Conservation (phyloP, 2,888 invertebrate species). For the Margaritifera margaritifera region DNA sequence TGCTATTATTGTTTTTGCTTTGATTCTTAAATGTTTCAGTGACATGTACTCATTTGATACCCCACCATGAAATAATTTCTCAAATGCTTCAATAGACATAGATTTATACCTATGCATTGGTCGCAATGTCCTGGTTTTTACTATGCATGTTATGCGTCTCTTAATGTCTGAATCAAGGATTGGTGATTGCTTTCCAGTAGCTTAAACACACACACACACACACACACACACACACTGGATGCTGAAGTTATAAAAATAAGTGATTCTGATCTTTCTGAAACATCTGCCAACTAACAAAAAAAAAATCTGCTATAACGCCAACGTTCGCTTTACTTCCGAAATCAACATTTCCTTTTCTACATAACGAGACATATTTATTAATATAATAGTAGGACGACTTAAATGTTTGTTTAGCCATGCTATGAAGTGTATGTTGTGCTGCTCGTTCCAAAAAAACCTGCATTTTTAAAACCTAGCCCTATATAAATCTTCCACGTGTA, state of each 20-base stretch:
- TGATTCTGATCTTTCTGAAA: constrained; percentile 9
- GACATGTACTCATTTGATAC: constrained; percentile 1
- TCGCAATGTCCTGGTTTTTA: constrained; percentile 8
- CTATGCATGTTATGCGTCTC: constrained; percentile 6
- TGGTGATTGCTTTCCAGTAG: constrained; percentile 6
- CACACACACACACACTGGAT: not conserved
- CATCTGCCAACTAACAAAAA: constrained; percentile 6
- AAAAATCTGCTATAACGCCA: constrained; percentile 1
- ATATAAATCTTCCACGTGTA: constrained; percentile 21
- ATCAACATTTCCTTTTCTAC: constrained; percentile 1
- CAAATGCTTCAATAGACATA: constrained; percentile 11
- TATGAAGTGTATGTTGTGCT: constrained; percentile 8
- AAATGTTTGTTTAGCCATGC: constrained; percentile 7
- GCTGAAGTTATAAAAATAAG: constrained; percentile 3
- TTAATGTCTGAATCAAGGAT: constrained; percentile 1
- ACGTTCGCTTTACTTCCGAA: constrained; percentile 5
- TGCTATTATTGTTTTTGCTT: constrained; percentile 10
- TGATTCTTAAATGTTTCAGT: constrained; percentile 9
- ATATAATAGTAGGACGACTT: constrained; percentile 1
- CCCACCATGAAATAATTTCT: constrained; percentile 1
- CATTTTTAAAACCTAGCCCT: constrained; percentile 2
- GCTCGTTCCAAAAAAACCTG: constrained; percentile 7
- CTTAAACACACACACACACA: too few species aligned
- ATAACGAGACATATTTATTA: constrained; percentile 4
- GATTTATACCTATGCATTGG: constrained; percentile 3